Evolutionary conservation across 1,140 invertebrate species (phyloP).

Genomic region (Uloborus diversus): DNA sequence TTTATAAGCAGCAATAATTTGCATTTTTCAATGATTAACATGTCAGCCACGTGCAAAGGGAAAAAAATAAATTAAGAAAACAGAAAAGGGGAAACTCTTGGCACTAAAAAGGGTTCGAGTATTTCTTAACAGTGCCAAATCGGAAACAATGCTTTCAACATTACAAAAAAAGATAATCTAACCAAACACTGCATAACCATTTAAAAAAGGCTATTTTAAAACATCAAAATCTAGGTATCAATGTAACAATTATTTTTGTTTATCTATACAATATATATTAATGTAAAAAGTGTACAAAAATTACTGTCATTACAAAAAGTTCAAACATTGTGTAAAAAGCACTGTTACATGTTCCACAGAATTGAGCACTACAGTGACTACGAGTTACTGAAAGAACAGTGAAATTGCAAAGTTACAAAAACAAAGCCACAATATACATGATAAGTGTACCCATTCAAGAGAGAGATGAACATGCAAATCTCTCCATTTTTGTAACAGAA

Average conservation of each 20-base stretch:
- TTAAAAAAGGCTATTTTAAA: slow-evolving; percentile 53
- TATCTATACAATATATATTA: slow-evolving; percentile 21
- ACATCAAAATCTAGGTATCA: slow-evolving; percentile 42
- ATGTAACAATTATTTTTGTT: slow-evolving; percentile 36
- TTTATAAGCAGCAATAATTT: slow-evolving; percentile 46
- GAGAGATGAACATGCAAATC: no score
- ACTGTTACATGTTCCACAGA: slow-evolving; percentile 37
- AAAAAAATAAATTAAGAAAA: slow-evolving; percentile 27
- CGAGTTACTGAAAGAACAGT: slow-evolving; percentile 25
- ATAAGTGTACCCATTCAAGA: neutral
- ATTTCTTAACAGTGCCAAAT: slow-evolving; percentile 39
- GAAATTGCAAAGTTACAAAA: slow-evolving; percentile 17
- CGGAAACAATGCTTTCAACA: neutral
- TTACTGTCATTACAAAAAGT: slow-evolving; percentile 48
- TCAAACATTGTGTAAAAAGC: slow-evolving; percentile 54
- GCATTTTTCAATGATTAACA: slow-evolving; percentile 4
- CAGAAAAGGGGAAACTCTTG: slow-evolving; percentile 33
- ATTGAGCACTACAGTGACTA: slow-evolving; percentile 33
- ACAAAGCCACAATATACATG: slow-evolving; percentile 32
- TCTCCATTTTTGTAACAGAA: neutral
- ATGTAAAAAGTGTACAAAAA: slow-evolving; percentile 49
- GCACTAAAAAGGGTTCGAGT: slow-evolving; percentile 20
- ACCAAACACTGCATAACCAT: slow-evolving; percentile 36
- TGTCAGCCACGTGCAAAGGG: slow-evolving; percentile 44
- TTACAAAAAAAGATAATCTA: no score